These are phyloP conservation scores for Mycalesis mineus DNA, from an alignment of 2,888 invertebrate species.

Conservation along the genomic window DNA sequence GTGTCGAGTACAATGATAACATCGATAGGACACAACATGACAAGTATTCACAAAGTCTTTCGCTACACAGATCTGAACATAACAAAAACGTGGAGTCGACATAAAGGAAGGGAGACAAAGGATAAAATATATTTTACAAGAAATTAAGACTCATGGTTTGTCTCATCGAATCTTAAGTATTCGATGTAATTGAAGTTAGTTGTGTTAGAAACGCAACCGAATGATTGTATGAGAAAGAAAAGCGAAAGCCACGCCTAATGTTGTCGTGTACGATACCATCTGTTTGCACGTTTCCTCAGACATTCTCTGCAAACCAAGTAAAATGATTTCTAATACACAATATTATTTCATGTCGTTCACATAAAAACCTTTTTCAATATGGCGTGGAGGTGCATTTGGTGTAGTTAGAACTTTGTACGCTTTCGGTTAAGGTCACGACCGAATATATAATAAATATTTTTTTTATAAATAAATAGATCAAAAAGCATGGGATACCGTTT, in stretches of 20 bases:
- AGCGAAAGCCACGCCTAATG: slow-evolving; percentile 77
- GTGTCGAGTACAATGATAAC: slow-evolving; percentile 57
- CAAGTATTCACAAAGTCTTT: slow-evolving; percentile 58
- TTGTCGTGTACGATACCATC: slow-evolving; percentile 81
- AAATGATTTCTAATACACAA: slow-evolving; percentile 63
- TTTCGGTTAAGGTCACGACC: slow-evolving; percentile 11
- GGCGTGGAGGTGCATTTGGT: slow-evolving; percentile 23
- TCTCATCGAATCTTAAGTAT: slow-evolving; percentile 51
- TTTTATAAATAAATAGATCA: slow-evolving; percentile 17
- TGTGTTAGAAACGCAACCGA: slow-evolving; percentile 70
- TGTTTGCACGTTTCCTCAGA: slow-evolving; percentile 90
- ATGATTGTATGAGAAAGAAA: slow-evolving; percentile 71
- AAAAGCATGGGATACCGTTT: slow-evolving; percentile 16
- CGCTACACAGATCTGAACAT: slow-evolving; percentile 69
- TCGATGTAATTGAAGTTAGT: slow-evolving; percentile 65
- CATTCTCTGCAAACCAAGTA: slow-evolving; percentile 87
- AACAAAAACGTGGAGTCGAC: slow-evolving; percentile 55
- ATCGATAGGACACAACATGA: slow-evolving; percentile 62
- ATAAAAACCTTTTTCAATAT: slow-evolving; percentile 11
- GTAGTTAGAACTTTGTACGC: slow-evolving; percentile 19
- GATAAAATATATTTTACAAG: slow-evolving; percentile 36
- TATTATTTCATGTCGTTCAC: slow-evolving; percentile 33
- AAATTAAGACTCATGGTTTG: slow-evolving; percentile 46
- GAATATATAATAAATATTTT: not conserved
- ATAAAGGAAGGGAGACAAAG: slow-evolving; percentile 41